Evolutionary conservation across 2,797 vertebrate species (phyloP), one percentile per base, ranked within the genome.

Genomic region (Clarias fuscus): DNA sequence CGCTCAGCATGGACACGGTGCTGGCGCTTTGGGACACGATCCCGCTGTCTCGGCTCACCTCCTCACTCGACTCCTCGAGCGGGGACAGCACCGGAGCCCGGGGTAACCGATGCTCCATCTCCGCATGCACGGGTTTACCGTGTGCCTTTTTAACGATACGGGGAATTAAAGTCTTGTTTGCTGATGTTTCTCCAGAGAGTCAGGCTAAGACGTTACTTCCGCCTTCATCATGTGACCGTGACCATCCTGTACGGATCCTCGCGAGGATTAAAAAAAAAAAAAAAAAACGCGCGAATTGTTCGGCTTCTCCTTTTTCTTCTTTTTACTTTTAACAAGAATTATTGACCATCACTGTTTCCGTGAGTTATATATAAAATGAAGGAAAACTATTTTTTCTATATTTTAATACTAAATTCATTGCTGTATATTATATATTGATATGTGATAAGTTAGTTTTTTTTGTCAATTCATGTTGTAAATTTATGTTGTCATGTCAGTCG

Each of bases 21-120:
- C 98, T 99, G 15, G 96, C 96, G 84, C 97, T 98, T 83, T 98
- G 98, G 0, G 98, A 99, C 8, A 98, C 98, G 10, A 96, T 93
- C 56, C 98, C 98, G 91, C 98, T 99, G 95, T 98, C 98, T 5
- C 93, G 92, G 87, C 97, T 96, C 58, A 88, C 93, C 33, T 95
- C 96, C 0, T 92, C 94, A 5, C 91, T 96, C 40, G 91, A 94
- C 79, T 93, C 92, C 85, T 94, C 96, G 43, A 93, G 89, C 0
- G 95, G 94, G 10, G 95, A 96, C 93, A 96, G 86, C 7, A 95
- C 92, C 85, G 93, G 95, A 80, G 93, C 93, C 78, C 94, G 90
- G 88, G 95, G 95, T 6, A 91, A 85, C 79, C 93, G 93, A 43
- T 92, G 92, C 67, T 96, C 95, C 95, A 96, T 96, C 10, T 86